Evolutionary conservation across 1,140 invertebrate genomes (phyloP).

Genomic region (Drosophila murphyi): DNA sequence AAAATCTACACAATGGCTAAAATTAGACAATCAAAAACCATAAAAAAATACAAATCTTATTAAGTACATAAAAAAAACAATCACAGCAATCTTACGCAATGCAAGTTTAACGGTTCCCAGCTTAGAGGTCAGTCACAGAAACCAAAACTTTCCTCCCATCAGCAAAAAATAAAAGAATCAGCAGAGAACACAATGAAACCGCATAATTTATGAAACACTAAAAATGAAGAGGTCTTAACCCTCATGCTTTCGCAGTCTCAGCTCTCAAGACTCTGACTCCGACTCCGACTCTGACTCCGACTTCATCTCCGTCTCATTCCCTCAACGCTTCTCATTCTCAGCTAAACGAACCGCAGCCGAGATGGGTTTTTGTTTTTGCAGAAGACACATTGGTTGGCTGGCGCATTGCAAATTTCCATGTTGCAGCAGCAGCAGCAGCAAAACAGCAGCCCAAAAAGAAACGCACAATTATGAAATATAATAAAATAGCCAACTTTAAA

Average conservation of each 20-base stretch:
- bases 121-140: conserved; percentile 41
- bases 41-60: conserved; percentile 3
- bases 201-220: conserved; percentile 55
- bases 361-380: conserved; percentile 23
- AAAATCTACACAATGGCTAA: neutral
- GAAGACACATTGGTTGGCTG: conserved; percentile 15
- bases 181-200: conserved; percentile 45
- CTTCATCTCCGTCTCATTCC: conserved; percentile 3
- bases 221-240: conserved; percentile 45
- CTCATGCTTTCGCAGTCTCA: conserved; percentile 15
- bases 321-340: conserved; percentile 6
- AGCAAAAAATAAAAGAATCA: neutral
- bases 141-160: neutral
- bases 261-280: neutral
- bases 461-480: conserved; percentile 36
- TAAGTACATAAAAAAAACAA: neutral
- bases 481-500: neutral
- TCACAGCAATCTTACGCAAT: conserved; percentile 8
- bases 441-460: conserved; percentile 18
- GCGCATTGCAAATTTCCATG: conserved; percentile 11
- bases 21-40: neutral
- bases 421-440: conserved; percentile 16
- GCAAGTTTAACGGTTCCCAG: conserved; percentile 30
- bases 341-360: conserved; percentile 20
- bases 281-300: no score